Evolutionary conservation across 1,140 invertebrate species (phyloP).

Genomic region (Zaprionus gabonicus): DNA sequence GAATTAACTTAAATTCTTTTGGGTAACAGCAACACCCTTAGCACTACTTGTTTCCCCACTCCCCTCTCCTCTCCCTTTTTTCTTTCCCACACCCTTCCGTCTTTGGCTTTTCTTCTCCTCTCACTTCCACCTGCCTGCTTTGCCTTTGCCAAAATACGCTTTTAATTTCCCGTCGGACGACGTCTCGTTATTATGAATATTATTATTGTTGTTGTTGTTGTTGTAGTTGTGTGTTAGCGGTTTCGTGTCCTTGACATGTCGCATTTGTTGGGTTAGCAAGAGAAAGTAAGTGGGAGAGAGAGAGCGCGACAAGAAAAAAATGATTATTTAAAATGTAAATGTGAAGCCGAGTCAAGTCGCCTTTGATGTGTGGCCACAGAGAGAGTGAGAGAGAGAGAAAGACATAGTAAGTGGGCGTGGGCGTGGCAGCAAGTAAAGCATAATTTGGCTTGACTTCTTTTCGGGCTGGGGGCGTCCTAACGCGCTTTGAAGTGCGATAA

Average conservation of each 20-base stretch:
- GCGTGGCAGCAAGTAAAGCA: slow-evolving; percentile 12
- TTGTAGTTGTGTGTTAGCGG: slow-evolving; percentile 17
- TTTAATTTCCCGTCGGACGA: slow-evolving; percentile 33
- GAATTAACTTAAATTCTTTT: slow-evolving; percentile 43
- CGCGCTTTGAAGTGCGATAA: slow-evolving; percentile 46
- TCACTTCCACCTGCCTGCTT: background rate
- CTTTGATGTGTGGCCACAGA: slow-evolving; percentile 39
- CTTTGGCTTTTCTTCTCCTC: too few species aligned
- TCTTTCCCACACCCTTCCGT: too few species aligned
- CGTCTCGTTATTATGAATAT: slow-evolving; percentile 8
- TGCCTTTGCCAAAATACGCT: background rate
- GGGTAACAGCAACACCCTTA: background rate
- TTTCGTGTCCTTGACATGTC: slow-evolving; percentile 45
- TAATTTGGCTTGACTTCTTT: slow-evolving; percentile 48
- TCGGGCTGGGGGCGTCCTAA: background rate
- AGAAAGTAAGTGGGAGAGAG: background rate
- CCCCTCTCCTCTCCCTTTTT: background rate
- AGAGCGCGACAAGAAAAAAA: background rate
- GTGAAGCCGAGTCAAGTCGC: slow-evolving; percentile 15
- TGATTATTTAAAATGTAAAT: slow-evolving; percentile 40
- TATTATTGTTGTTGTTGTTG: slow-evolving; percentile 8
- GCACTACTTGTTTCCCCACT: background rate
- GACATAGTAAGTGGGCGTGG: background rate
- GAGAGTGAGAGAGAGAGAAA: background rate
- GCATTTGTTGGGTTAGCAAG: slow-evolving; percentile 29